Base-by-base conservation (phyloP, 2,888 invertebrate genomes). In the Zhuqinia jingwanae region DNA sequence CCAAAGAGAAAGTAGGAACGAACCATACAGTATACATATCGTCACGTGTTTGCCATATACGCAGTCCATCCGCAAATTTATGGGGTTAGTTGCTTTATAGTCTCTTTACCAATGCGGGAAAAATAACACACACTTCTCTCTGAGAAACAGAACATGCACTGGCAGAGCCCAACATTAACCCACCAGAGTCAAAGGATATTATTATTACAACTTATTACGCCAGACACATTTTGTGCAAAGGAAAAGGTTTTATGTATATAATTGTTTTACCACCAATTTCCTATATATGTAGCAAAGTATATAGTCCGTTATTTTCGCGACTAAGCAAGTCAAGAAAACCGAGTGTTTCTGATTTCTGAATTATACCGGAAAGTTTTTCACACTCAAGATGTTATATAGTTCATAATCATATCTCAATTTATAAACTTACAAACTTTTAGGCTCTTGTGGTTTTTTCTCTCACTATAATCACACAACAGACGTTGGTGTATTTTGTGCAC, bases 201-300 rank as follows among this genome's bases (percentile, higher is more conserved):
- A 45, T 20, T 17, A 45, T 68, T 68, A 36, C n/a, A n/a, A n/a
- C n/a, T 68, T 68, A 45, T 68, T 68, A 68, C 42, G 68, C 68
- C 45, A 68, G 45, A 45, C 68, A 17, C 68, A 68, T 68, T 45
- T 17, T 36, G 13, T 36, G 11, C 42, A 13, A 45, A 17, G 17
- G 36, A 42, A 68, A 68, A 68, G 68, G 42, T 68, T 65, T 68
- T 20, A 45, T 68, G 68, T 42, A 42, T 68, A 22, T 68, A 68
- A 68, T 68, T 68, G 68, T 68, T 68, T 68, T 45, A 68, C 68
- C 45, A 45, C 68, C 45, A 68, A 68, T 68, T 36, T 68, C 68
- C 68, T 68, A 68, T 68, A 68, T 42, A 68, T 68, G 11, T 68
- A 36, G 11, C 27, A 17, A n/a, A n/a, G n/a, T n/a, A n/a, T n/a